Evolutionary conservation across 2,797 vertebrate species (phyloP).

Genomic region (Thalassophryne amazonica): DNA sequence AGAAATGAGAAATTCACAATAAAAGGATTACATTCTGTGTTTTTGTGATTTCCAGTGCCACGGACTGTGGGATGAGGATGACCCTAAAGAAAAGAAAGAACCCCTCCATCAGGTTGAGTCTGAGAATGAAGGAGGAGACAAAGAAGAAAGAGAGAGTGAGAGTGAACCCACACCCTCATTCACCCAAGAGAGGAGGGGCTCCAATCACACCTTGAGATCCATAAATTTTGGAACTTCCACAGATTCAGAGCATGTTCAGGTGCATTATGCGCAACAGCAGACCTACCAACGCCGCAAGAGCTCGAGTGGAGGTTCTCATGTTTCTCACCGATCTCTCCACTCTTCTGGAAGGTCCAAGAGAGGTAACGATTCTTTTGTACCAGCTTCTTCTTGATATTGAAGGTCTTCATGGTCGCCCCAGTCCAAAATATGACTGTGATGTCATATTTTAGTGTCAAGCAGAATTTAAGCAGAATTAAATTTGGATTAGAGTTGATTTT

Average conservation of each 20-base stretch:
- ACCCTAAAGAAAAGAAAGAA: constrained; percentile 69
- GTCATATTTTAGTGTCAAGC: too few species aligned
- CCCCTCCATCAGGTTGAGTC: constrained; percentile 75
- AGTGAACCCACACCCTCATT: constrained; percentile 63
- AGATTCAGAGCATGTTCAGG: constrained; percentile 86
- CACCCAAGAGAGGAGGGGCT: constrained; percentile 74
- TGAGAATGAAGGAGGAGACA: constrained; percentile 75
- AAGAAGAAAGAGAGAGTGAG: constrained; percentile 50
- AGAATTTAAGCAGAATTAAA: too few species aligned
- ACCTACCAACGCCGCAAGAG: constrained; percentile 85
- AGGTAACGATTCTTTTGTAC: constrained; percentile 72
- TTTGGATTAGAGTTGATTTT: too few species aligned
- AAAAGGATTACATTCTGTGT: too few species aligned
- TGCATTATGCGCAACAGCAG: constrained; percentile 84
- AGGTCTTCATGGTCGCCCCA: too few species aligned
- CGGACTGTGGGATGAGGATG: constrained; percentile 95
- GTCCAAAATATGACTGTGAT: background rate
- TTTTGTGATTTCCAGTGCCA: constrained; percentile 81
- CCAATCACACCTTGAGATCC: constrained; percentile 84
- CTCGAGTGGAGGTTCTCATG: constrained; percentile 83
- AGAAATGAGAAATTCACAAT: too few species aligned
- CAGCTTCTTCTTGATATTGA: background rate
- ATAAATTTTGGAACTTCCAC: constrained; percentile 84
- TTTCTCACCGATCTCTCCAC: constrained; percentile 84
- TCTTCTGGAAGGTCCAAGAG: constrained; percentile 87